Percentiles rank a stretch among this genome's conserved stretches.
Conservation (phyloP, 1,140 invertebrate genomes). For the Papilio polyxenes region DNA sequence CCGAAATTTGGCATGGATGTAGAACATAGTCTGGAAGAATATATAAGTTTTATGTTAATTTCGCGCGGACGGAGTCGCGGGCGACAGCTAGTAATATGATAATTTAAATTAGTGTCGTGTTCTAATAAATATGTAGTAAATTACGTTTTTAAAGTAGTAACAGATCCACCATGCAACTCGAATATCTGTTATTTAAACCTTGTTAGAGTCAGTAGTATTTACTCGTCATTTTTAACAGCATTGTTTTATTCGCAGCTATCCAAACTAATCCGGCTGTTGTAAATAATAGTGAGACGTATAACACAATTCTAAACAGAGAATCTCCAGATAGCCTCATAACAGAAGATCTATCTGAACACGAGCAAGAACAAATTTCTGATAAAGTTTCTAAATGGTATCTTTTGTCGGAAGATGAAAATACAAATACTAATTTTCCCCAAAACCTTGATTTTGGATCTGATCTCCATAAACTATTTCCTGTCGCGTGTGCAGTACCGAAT, state of each 20-base stretch:
- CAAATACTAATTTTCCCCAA: constrained; percentile 50
- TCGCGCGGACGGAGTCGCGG: too few species aligned
- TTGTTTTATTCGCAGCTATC: constrained; percentile 10
- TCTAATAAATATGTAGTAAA: not conserved
- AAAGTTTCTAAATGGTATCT: constrained; percentile 61
- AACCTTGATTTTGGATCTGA: constrained; percentile 50
- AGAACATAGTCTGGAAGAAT: too few species aligned
- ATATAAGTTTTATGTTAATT: too few species aligned
- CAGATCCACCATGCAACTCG: too few species aligned
- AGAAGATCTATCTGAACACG: constrained; percentile 66
- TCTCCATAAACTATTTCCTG: constrained; percentile 67
- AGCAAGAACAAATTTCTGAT: constrained; percentile 18
- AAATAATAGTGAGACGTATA: not conserved
- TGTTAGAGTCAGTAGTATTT: not conserved
- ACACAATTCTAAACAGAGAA: constrained; percentile 46
- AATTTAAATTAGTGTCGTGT: not conserved
- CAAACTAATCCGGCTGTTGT: not conserved
- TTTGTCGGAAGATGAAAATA: constrained; percentile 66
- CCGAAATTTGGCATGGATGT: too few species aligned
- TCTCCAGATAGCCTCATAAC: constrained; percentile 63
- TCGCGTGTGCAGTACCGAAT: constrained; percentile 66
- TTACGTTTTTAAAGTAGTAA: not conserved
- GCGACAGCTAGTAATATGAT: too few species aligned
- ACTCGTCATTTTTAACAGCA: too few species aligned
- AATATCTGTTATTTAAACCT: not conserved